Base-by-base conservation (phyloP, 2,113 vertebrate species). In the Uria lomvia region DNA sequence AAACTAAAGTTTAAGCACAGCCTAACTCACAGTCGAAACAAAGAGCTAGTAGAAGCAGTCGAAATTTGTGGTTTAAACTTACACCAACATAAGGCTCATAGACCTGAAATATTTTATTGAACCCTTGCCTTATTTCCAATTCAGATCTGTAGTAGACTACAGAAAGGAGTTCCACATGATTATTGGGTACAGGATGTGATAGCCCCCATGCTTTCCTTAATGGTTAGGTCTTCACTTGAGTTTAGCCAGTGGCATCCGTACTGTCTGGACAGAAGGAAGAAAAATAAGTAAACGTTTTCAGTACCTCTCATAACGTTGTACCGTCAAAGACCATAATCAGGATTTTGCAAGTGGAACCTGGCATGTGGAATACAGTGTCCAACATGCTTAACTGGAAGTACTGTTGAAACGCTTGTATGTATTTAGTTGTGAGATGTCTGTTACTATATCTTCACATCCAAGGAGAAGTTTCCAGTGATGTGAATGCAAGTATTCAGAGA, bases 321-420 rank as follows among this genome's bases (percentile, higher is more conserved):
- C 32, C 68, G 22, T 60, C 49, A 32, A 47, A 70, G 36, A 5
- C 11, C 5, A 8, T 21, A 29, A 40, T 26, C 24, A 36, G 9
- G 15, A n/a, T 81, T 92, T 86, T 74, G 19, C 36, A 73, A 16
- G 60, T 68, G 38, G 2, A 2, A 6, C 45, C 60, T 74, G 66
- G 34, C 21, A 43, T 0, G 0, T 24, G 45, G 30, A 55, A 30
- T 38, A 8, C 4, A 6, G 11, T 2, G 24, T 10, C 36, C 24
- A 70, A 10, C 3, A 8, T n/a, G 43, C 9, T 43, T 30, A 43
- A 45, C 67, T 76, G 15, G 26, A 50, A 52, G 38, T 9, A 8
- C 34, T 36, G 17, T 11, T 72, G 43, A 43, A 63, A 68, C 38
- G 26, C 5, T 42, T 45, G 20, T 18, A 2, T 32, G 2, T 29